A percentile compares a stretch with the other conserved stretches of the same genome.
phyloP scores from a whole-genome alignment of 2,888 invertebrate genomes.

The Ceratothoa steindachneri region DNA sequence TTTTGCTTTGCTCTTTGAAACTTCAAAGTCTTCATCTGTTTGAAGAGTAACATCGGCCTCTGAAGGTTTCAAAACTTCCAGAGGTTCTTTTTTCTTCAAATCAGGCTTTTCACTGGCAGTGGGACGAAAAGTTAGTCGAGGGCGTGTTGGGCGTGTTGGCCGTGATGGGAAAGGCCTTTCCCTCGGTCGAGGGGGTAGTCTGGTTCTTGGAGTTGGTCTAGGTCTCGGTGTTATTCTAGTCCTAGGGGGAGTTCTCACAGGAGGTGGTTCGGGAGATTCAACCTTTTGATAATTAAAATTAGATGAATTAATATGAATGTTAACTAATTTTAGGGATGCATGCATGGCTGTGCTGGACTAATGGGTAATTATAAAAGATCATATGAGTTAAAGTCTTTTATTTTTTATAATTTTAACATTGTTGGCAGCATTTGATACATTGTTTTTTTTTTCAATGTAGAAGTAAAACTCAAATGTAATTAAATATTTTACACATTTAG shows the following conservation, averaged over 20 bases:
- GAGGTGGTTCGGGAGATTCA: conserved; percentile 31
- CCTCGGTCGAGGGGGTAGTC: conserved; percentile 18
- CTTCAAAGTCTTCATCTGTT: background rate
- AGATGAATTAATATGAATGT: background rate
- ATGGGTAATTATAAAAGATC: too few species aligned
- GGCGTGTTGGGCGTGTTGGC: background rate
- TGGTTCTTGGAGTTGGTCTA: background rate
- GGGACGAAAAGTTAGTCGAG: background rate
- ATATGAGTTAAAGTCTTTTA: too few species aligned
- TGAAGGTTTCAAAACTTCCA: background rate
- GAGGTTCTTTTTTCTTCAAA: background rate
- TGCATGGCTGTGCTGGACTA: too few species aligned
- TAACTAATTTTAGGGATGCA: too few species aligned
- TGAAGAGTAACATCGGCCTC: too few species aligned
- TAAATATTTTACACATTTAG: too few species aligned
- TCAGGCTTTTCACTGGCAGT: background rate
- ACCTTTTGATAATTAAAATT: background rate
- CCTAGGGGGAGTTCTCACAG: conserved; percentile 24
- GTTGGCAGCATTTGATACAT: too few species aligned
- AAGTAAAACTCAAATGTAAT: too few species aligned
- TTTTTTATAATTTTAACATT: too few species aligned
- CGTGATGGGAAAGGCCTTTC: background rate
- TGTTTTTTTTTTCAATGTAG: too few species aligned
- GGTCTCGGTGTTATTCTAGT: conserved; percentile 27
- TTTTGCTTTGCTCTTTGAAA: background rate